Evolutionary conservation across 1,140 invertebrate genomes (phyloP), one percentile per base, ranked within the genome.

Genomic region (Musca vetustissima): DNA sequence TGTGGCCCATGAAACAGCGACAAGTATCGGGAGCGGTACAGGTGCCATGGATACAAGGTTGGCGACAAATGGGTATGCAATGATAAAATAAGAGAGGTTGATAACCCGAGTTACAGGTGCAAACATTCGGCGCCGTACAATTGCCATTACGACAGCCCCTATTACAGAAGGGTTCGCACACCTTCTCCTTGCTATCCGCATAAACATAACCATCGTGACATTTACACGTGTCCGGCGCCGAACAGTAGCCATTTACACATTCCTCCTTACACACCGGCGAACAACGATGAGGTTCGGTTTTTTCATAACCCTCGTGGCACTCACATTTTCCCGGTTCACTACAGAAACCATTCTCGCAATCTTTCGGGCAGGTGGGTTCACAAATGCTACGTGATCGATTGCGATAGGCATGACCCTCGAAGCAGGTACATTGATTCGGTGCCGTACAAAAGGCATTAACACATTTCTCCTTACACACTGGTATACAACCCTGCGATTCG

Each of bases 91-190:
- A 73, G 24, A 81, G 32, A 0, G 77, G 68, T 68, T 80, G 73
- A 50, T 75, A 92, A 0, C 91, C 90, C 1, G 85, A 75, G 49
- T 86, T 85, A 75, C 91, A 92, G 2, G 83, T 83, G 76, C 91
- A 88, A 0, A 81, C 68, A 1, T 77, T 75, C 0, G 85, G 85
- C 11, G 79, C 83, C 14, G 85, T 79, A 70, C 86, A 87, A 4
- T 85, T 76, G 0, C 85, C 86, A 36, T 86, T 84, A 7, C 70
- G 68, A 59, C 80, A 81, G 0, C 85, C 66, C 17, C 67, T 61
- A 8, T 72, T 55, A 49, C 80, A 82, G 22, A 53, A 67, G 0
- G 78, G 77, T 25, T 79, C 75, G 19, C 80, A 82, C 7, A 79
- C 82, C 4, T 72, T 77, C 64, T 28, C 28, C 57, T 72, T 77